Evolutionary conservation across 2,797 vertebrate species (phyloP).

Genomic region (Lindbergichthys nudifrons): DNA sequence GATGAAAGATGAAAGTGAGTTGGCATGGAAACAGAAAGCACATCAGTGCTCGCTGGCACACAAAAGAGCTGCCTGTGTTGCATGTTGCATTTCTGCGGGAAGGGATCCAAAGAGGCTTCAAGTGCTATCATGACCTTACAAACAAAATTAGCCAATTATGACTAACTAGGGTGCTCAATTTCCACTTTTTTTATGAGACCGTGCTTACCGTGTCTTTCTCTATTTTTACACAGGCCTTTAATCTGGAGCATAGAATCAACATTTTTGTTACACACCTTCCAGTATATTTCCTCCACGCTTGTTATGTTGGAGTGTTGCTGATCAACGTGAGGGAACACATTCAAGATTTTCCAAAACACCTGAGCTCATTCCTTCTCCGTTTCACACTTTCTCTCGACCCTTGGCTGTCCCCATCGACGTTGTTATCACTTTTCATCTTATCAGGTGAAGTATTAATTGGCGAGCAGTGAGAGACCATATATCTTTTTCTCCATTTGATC

Average conservation of each 20-base stretch:
- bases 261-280: constrained; percentile 65
- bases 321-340: constrained; percentile 31
- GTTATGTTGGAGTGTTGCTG: constrained; percentile 28
- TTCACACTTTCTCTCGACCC: constrained; percentile 48
- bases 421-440: constrained; percentile 62
- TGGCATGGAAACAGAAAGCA: constrained; percentile 92
- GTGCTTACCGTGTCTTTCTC: constrained; percentile 67
- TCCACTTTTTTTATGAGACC: constrained; percentile 76
- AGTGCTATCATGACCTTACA: constrained; percentile 86
- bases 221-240: constrained; percentile 65
- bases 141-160: constrained; percentile 87
- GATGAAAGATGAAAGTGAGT: constrained; percentile 92
- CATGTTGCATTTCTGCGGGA: constrained; percentile 82
- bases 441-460: constrained; percentile 84
- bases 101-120: constrained; percentile 84
- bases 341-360: constrained; percentile 37
- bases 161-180: constrained; percentile 84
- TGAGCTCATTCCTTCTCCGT: constrained; percentile 12
- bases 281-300: constrained; percentile 55
- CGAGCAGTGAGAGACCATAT: constrained; percentile 74
- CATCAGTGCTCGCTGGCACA: constrained; percentile 85
- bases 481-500: constrained; percentile 80
- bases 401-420: constrained; percentile 49
- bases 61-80: constrained; percentile 85
- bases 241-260: constrained; percentile 71